These are phyloP conservation scores for Neosilurus mollespiculum DNA, from an alignment of 2,797 vertebrate species.

Conservation along the genomic window DNA sequence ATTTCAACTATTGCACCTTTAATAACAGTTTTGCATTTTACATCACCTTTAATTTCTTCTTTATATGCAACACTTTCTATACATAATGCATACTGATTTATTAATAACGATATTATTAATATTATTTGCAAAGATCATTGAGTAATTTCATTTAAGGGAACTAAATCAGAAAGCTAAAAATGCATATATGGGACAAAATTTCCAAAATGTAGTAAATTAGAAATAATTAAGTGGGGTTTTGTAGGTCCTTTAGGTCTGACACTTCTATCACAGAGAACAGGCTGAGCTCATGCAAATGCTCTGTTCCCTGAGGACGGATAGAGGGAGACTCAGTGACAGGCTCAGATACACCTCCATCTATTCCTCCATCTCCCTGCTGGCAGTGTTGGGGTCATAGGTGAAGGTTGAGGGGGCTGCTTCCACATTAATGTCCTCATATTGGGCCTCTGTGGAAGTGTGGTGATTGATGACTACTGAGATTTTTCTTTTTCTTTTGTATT, in stretches of 20 bases:
- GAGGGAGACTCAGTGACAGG: conserved; percentile 43
- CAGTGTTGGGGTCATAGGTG: conserved; percentile 51
- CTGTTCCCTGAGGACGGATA: conserved; percentile 46
- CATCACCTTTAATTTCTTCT: background rate
- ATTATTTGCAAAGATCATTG: background rate
- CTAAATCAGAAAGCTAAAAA: background rate
- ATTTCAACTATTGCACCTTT: background rate
- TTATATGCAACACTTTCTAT: background rate
- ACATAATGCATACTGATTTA: background rate
- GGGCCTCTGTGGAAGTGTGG: conserved; percentile 51
- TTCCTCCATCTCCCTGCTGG: conserved; percentile 53
- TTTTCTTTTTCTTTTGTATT: conserved; percentile 22
- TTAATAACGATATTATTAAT: background rate
- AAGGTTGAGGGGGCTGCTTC: conserved; percentile 51
- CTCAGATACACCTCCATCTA: conserved; percentile 49
- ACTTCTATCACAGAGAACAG: conserved; percentile 28
- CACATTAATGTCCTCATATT: conserved; percentile 57
- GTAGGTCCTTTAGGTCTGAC: background rate
- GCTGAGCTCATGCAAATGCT: conserved; percentile 19
- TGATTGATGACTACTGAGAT: conserved; percentile 56
- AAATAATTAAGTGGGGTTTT: background rate
- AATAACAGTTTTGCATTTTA: background rate
- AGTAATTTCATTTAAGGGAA: background rate
- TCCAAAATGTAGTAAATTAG: background rate
- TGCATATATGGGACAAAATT: background rate